These are phyloP conservation scores for Lathamus discolor DNA, from an alignment of 2,113 vertebrate species.

Conservation along the genomic window DNA sequence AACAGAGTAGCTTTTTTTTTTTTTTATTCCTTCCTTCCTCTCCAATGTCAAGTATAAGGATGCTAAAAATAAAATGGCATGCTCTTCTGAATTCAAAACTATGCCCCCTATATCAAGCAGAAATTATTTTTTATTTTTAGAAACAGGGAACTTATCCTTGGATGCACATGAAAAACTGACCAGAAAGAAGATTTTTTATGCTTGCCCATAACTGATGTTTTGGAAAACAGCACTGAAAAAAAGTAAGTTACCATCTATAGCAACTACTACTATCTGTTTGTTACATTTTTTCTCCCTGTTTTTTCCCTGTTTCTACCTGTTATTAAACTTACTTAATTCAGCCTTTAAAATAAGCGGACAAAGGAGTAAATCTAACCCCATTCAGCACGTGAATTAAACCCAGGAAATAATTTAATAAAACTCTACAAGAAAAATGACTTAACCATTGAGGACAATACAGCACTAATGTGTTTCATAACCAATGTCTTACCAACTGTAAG, in stretches of 20 bases:
- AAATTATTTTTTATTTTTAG: neutral
- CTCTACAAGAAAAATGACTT: conserved; percentile 46
- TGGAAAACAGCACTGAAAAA: neutral
- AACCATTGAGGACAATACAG: conserved; percentile 40
- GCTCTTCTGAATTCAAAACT: neutral
- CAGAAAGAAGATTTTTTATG: neutral
- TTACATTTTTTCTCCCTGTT: neutral
- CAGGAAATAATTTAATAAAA: conserved; percentile 38
- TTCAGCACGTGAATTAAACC: neutral
- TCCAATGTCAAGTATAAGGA: neutral
- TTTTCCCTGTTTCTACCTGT: neutral
- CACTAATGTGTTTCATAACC: conserved; percentile 62
- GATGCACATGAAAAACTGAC: neutral
- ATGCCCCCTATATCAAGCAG: neutral
- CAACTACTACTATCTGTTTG: neutral
- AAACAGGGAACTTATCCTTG: neutral
- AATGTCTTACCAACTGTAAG: conserved; percentile 70
- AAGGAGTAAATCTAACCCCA: neutral
- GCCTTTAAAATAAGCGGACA: neutral
- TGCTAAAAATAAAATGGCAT: neutral
- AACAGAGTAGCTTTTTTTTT: neutral
- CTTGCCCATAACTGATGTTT: neutral
- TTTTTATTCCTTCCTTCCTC: neutral
- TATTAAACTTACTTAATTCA: neutral
- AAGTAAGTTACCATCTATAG: neutral